Conservation (phyloP, 2,888 invertebrate genomes). For the Drosophila emarginata region DNA sequence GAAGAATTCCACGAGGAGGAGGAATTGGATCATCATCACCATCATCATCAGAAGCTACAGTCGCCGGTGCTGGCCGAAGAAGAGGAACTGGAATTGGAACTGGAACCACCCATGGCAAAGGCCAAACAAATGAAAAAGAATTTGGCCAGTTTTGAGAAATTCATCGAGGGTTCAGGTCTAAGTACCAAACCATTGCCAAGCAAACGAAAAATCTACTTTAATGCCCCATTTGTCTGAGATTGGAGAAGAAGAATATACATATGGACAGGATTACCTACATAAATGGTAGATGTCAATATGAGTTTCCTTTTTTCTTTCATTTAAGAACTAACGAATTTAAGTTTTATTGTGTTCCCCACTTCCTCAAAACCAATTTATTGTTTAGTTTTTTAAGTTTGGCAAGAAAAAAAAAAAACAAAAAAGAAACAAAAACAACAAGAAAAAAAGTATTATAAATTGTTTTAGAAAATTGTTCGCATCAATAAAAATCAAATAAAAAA, state of each 20-base stretch:
- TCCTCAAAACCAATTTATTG: conserved; percentile 32
- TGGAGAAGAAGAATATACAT: neutral
- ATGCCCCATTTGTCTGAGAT: conserved; percentile 81
- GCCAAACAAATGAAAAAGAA: conserved; percentile 72
- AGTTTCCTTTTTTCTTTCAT: conserved; percentile 7
- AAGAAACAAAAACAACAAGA: neutral
- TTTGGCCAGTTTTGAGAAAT: conserved; percentile 79
- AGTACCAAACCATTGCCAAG: conserved; percentile 81
- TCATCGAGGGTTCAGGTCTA: conserved; percentile 80
- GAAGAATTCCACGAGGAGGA: conserved; percentile 76
- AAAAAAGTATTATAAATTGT: conserved; percentile 2
- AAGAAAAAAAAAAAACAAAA: conserved; percentile 35
- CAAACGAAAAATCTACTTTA: conserved; percentile 81
- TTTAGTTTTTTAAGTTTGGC: conserved; percentile 54
- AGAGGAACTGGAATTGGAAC: conserved; percentile 10
- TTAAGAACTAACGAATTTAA: conserved; percentile 49
- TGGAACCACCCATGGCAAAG: conserved; percentile 36
- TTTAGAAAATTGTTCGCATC: conserved; percentile 53
- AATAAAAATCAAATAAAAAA: conserved; percentile 42
- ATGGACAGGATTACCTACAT: neutral
- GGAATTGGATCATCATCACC: conserved; percentile 16
- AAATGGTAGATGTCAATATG: neutral
- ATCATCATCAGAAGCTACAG: conserved; percentile 7
- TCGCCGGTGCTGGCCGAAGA: conserved; percentile 10
- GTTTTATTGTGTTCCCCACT: conserved; percentile 33